phyloP scores from a whole-genome alignment of 2,113 vertebrate species.

The Macrotis lagotis region DNA sequence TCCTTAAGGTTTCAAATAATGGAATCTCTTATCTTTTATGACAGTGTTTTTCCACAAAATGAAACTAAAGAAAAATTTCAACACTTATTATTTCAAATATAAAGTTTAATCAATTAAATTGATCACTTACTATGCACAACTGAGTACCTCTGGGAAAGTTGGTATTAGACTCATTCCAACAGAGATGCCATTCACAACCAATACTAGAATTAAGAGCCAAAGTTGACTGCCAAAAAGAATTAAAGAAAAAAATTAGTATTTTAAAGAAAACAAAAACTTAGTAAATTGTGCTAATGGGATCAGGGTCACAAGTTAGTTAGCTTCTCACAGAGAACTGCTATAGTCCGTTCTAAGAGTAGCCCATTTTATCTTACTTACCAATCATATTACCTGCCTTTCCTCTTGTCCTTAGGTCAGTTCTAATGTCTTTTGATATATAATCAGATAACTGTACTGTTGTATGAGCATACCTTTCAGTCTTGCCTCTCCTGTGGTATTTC shows the following conservation, averaged over 20 bases:
- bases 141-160: slow-evolving; percentile 92
- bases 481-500: neutral
- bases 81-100: neutral
- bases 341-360: neutral
- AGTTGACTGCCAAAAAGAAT: slow-evolving; percentile 87
- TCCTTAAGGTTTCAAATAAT: neutral
- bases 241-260: slow-evolving; percentile 31
- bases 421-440: neutral
- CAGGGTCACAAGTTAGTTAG: neutral
- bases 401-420: neutral
- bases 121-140: slow-evolving; percentile 91
- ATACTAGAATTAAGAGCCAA: slow-evolving; percentile 91
- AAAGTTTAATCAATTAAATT: fast-evolving
- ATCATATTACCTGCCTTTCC: neutral
- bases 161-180: slow-evolving; percentile 91
- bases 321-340: neutral
- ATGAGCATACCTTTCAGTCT: neutral
- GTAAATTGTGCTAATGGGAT: neutral
- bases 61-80: neutral
- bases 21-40: neutral
- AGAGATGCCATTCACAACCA: slow-evolving; percentile 91
- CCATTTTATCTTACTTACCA: neutral
- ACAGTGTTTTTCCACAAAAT: neutral
- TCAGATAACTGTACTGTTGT: neutral
- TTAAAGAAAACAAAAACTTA: slow-evolving; percentile 16